A percentile compares a stretch with the other conserved stretches of the same genome.
phyloP scores from a whole-genome alignment of 2,797 vertebrate species.

The Atherinosoma microstoma region DNA sequence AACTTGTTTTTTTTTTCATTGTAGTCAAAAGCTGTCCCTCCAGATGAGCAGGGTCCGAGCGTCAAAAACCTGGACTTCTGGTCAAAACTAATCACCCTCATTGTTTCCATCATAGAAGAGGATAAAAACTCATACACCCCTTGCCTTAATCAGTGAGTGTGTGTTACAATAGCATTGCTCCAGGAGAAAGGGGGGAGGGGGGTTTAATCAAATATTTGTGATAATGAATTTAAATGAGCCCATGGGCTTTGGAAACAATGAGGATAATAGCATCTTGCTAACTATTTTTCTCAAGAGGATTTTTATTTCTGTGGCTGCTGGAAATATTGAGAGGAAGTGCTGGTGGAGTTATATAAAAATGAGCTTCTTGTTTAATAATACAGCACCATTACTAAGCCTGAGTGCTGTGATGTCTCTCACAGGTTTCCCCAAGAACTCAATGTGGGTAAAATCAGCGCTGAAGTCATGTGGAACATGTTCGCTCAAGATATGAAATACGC shows the following conservation, averaged over 20 bases:
- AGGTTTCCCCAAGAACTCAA: slow-evolving; percentile 92
- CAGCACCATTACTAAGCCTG: slow-evolving; percentile 23
- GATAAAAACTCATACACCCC: slow-evolving; percentile 98
- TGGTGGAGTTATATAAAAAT: slow-evolving; percentile 36
- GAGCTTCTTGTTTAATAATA: slow-evolving; percentile 48
- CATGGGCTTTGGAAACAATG: slow-evolving; percentile 14
- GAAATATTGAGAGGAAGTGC: slow-evolving; percentile 27
- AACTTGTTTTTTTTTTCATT: slow-evolving; percentile 16
- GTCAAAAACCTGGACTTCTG: slow-evolving; percentile 97
- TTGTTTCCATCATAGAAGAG: slow-evolving; percentile 98
- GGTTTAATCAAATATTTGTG: slow-evolving; percentile 1
- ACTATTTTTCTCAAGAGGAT: slow-evolving; percentile 16
- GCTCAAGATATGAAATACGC: slow-evolving; percentile 98
- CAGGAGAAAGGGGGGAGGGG: not conserved
- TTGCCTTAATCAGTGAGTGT: slow-evolving; percentile 90
- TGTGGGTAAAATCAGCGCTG: slow-evolving; percentile 96
- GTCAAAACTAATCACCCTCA: slow-evolving; percentile 98
- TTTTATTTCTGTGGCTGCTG: slow-evolving; percentile 26
- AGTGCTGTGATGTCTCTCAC: slow-evolving; percentile 32
- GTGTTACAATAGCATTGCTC: not conserved
- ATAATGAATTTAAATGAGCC: slow-evolving; percentile 2
- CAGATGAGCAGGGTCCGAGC: slow-evolving; percentile 96
- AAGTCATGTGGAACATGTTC: slow-evolving; percentile 99
- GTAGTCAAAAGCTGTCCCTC: slow-evolving; percentile 92
- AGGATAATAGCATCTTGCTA: slow-evolving; percentile 12